These are phyloP conservation scores for Anoplopoma fimbria DNA, from an alignment of 2,113 vertebrate genomes.

Conservation along the genomic window DNA sequence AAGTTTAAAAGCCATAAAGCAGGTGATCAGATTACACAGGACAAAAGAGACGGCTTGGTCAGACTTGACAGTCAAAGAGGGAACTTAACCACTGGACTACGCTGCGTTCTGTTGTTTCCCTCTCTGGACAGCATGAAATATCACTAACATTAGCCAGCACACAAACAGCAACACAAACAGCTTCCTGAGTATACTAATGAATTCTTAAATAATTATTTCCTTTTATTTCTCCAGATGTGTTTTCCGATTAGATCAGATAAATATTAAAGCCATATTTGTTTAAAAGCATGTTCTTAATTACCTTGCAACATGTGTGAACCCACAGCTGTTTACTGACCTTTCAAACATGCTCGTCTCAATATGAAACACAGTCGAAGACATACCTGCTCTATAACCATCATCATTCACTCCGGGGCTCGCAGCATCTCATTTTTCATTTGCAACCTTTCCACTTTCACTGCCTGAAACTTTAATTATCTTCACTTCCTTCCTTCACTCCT, in stretches of 20 bases:
- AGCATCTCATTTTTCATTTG: constrained; percentile 56
- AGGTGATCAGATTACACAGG: not conserved
- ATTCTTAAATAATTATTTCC: constrained; percentile 30
- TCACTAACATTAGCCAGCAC: constrained; percentile 45
- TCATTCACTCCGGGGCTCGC: constrained; percentile 43
- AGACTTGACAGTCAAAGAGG: not conserved
- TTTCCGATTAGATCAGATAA: constrained; percentile 23
- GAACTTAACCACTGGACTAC: not conserved
- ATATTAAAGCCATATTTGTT: constrained; percentile 9
- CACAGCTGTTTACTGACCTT: constrained; percentile 41
- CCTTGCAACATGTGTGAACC: not conserved
- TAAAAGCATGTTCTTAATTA: constrained; percentile 1
- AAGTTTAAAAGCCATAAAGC: not conserved
- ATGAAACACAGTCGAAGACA: constrained; percentile 30
- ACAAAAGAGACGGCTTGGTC: not conserved
- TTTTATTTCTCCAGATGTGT: constrained; percentile 36
- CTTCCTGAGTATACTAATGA: constrained; percentile 25
- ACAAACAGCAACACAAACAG: constrained; percentile 22
- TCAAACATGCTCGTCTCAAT: constrained; percentile 19
- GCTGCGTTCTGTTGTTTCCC: constrained; percentile 6
- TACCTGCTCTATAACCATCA: constrained; percentile 29
- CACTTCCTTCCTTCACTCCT: constrained; percentile 26
- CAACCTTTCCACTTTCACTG: constrained; percentile 15
- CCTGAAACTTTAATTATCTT: constrained; percentile 22
- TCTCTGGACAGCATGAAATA: constrained; percentile 49